Evolutionary conservation across 2,113 vertebrate species (phyloP).

Genomic region (Gasterosteus aculeatus): DNA sequence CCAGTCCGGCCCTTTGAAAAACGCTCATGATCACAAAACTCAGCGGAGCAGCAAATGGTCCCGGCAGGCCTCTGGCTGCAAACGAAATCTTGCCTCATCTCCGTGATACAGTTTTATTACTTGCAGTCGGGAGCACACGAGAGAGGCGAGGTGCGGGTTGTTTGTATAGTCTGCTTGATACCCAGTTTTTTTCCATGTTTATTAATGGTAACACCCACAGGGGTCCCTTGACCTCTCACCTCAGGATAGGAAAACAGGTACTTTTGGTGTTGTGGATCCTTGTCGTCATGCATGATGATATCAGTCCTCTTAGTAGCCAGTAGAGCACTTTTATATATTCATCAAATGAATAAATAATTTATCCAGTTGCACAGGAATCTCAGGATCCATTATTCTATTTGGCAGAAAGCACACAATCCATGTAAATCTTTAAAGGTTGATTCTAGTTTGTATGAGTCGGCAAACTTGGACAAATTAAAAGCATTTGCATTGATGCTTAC

Average conservation of each 20-base stretch:
- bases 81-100: conserved; percentile 13
- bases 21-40: conserved; percentile 61
- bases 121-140: neutral
- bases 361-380: too few species aligned
- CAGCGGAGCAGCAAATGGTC: conserved; percentile 49
- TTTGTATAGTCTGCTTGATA: neutral
- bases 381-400: too few species aligned
- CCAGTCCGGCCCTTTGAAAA: conserved; percentile 45
- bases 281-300: too few species aligned
- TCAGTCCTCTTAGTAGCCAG: too few species aligned
- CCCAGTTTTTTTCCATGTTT: neutral
- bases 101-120: conserved; percentile 6
- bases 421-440: neutral
- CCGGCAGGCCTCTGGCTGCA: conserved; percentile 26
- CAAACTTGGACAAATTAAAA: neutral
- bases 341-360: too few species aligned
- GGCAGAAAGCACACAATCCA: too few species aligned
- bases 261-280: too few species aligned
- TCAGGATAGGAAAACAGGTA: too few species aligned
- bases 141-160: neutral
- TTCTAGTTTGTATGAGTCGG: neutral
- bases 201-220: too few species aligned
- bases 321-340: too few species aligned
- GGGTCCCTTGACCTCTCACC: too few species aligned
- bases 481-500: too few species aligned